Base-by-base conservation (phyloP, 2,797 vertebrate species). In the Acomys russatus region DNA sequence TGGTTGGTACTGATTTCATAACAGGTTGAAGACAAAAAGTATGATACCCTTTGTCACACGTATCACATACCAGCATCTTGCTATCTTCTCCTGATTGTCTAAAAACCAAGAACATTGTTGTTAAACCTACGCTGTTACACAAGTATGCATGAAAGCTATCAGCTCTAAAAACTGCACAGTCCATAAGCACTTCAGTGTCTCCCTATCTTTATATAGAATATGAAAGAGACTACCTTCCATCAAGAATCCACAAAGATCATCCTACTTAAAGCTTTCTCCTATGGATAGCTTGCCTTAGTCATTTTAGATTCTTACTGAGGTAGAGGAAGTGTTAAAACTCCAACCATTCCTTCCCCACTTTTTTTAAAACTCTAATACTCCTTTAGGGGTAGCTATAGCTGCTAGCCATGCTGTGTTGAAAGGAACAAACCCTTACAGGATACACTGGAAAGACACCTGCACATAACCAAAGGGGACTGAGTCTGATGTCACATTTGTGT, bases 51-150 rank as follows among this genome's bases (percentile, higher is more conserved):
- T 99, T 99, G 98, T 99, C 99, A 17, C 99, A 99, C 82, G 99
- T 99, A 98, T 99, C 99, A 44, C 99, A 99, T 97, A 99, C 99
- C 97, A 99, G 98, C 99, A 99, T 99, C 99, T 99, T 99, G 98
- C 99, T 99, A 98, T 99, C 99, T 98, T 99, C 99, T 97, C 99
- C 99, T 96, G 99, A 99, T 98, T 99, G 99, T 98, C 99, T 99
- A 97, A 90, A 95, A 98, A 97, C n/a, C n/a, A n/a, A n/a, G n/a
- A n/a, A n/a, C n/a, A 96, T 78, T 38, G 92, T 83, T 70, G 95
- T 88, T 82, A 91, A 92, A 86, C 89, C 64, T n/a, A 88, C 82
- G 38, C 28, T 76, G 51, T 87, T 89, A 95, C 85, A 80, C 80
- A 95, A 94, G 94, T 80, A 74, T 79, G 51, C 73, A 91, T 23